phyloP scores from a whole-genome alignment of 1,140 invertebrate genomes.

The Diorhabda sublineata region DNA sequence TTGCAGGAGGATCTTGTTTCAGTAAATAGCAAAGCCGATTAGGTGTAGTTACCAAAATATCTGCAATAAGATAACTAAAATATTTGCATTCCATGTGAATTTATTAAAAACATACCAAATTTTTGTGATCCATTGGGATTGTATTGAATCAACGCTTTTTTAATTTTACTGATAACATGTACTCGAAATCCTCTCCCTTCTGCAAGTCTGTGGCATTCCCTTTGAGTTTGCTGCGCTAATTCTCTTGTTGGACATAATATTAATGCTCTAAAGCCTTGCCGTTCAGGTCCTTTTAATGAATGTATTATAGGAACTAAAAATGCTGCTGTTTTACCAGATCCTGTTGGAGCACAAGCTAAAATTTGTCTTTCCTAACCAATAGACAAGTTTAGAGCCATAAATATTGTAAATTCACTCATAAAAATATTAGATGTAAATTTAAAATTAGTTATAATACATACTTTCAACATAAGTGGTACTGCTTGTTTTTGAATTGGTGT shows the following conservation, averaged over 20 bases:
- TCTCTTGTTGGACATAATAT: conserved; percentile 91
- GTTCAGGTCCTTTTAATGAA: conserved; percentile 58
- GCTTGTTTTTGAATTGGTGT: conserved; percentile 95
- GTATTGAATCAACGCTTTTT: conserved; percentile 57
- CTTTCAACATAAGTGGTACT: conserved; percentile 80
- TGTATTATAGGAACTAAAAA: conserved; percentile 81
- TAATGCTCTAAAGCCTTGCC: conserved; percentile 74
- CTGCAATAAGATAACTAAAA: conserved; percentile 52
- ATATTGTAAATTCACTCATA: too few relatives aligned
- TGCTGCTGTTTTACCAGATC: conserved; percentile 83
- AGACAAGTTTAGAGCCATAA: background rate
- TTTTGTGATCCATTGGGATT: conserved; percentile 61
- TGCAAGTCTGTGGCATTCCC: conserved; percentile 74
- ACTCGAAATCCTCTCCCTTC: conserved; percentile 67
- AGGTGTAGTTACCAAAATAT: conserved; percentile 96
- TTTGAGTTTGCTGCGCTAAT: conserved; percentile 84
- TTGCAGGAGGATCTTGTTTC: conserved; percentile 70
- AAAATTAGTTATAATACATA: conserved; percentile 39
- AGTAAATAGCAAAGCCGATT: conserved; percentile 86
- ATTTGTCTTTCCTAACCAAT: conserved; percentile 69
- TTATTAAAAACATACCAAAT: conserved; percentile 54
- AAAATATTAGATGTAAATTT: too few relatives aligned
- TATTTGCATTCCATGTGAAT: background rate
- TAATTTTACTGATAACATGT: conserved; percentile 72
- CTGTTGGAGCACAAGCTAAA: conserved; percentile 91